Conservation (phyloP, 2,888 invertebrate genomes). For the Xestoiulus laeticollis region DNA sequence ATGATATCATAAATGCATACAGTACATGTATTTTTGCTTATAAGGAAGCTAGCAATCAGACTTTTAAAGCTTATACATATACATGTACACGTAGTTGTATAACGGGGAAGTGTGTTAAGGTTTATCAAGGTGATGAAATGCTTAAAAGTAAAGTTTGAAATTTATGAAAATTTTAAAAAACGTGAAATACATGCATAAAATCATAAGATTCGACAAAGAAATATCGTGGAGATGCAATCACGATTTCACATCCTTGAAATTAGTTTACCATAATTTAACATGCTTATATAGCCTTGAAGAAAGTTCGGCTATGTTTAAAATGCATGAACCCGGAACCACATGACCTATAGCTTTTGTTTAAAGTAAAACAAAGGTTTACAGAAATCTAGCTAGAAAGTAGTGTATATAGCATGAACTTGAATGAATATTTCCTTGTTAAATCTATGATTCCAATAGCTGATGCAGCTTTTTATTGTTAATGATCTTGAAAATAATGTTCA, state of each 20-base stretch:
- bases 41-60: no score
- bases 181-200: not conserved
- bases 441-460: not conserved
- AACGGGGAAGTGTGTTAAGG: no score
- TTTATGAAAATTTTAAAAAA: not conserved
- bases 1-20: no score
- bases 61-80: no score
- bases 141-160: not conserved
- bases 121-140: no score
- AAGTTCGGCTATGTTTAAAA: not conserved
- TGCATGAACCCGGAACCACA: not conserved
- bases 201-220: not conserved
- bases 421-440: not conserved
- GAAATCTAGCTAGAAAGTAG: no score
- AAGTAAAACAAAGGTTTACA: no score
- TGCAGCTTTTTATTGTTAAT: not conserved
- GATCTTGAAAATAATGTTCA: no score
- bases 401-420: no score
- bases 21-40: no score
- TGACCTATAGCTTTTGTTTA: no score
- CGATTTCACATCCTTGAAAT: slow-evolving; percentile 1
- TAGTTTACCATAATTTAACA: not conserved
- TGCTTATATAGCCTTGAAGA: not conserved
- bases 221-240: slow-evolving; percentile 9
- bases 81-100: no score